Conservation (phyloP, 2,888 invertebrate genomes). For the Lomographa bimaculata region DNA sequence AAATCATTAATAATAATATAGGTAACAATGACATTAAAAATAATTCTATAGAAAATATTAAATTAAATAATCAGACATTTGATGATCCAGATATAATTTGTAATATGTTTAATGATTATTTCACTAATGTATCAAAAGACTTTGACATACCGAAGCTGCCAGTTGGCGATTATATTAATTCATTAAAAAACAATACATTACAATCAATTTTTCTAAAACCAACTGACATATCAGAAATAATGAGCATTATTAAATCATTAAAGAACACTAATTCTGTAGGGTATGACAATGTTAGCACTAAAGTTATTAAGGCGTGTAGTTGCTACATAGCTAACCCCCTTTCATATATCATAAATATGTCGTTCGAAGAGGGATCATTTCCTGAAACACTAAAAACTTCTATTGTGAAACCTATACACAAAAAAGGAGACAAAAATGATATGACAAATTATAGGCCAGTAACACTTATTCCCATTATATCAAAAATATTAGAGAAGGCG, state of each 20-base stretch:
- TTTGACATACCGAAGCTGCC: neutral
- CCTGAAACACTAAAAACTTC: neutral
- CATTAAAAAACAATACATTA: neutral
- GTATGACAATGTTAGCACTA: neutral
- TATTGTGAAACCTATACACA: neutral
- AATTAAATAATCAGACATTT: neutral
- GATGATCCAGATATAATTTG: neutral
- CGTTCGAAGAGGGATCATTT: slow-evolving; percentile 1
- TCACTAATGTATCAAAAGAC: neutral
- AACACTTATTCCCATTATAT: slow-evolving; percentile 1
- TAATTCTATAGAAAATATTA: neutral
- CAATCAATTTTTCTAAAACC: neutral
- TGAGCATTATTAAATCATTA: neutral
- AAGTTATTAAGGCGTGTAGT: neutral
- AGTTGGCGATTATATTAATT: neutral
- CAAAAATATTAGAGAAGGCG: slow-evolving; percentile 1
- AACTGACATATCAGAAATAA: neutral
- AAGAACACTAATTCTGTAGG: neutral
- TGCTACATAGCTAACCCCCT: neutral
- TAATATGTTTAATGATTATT: neutral
- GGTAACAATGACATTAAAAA: neutral
- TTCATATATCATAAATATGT: neutral
- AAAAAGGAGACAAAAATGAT: slow-evolving; percentile 1
- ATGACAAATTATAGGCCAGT: neutral
- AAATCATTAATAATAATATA: neutral